Percentiles rank a stretch among this genome's conserved stretches.
Evolutionary conservation across 64 coral and sea anemone genomes (phyloP).

Genomic region (Stylophora pistillata): DNA sequence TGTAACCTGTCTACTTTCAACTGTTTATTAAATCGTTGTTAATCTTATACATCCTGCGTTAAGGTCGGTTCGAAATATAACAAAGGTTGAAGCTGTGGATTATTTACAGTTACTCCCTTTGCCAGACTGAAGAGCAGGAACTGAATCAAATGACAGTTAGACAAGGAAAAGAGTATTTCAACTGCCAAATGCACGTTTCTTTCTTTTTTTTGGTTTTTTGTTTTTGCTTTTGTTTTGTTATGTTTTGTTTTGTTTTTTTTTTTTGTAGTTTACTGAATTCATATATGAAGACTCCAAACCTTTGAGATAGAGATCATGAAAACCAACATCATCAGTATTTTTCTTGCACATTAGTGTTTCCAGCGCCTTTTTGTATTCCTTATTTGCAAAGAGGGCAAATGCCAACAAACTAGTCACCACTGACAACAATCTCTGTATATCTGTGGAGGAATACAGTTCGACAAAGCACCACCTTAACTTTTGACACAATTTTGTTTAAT

Average conservation of each 20-base stretch:
- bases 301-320: slow-evolving; percentile 31
- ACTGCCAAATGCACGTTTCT: too few species aligned
- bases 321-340: slow-evolving; percentile 14
- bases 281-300: not conserved
- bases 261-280: too few species aligned
- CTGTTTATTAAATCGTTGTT: slow-evolving; percentile 1
- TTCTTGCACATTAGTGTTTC: not conserved
- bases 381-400: slow-evolving; percentile 11
- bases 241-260: too few species aligned
- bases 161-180: too few species aligned
- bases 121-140: too few species aligned
- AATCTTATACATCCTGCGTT: not conserved
- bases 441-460: not conserved
- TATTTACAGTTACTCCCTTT: too few species aligned
- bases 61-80: not conserved
- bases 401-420: slow-evolving; percentile 44
- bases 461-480: not conserved
- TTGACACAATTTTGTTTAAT: too few species aligned
- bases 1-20: not conserved
- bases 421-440: slow-evolving; percentile 14
- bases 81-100: too few species aligned
- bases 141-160: too few species aligned
- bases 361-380: slow-evolving; percentile 1
- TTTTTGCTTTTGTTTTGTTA: too few species aligned
- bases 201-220: too few species aligned